Conservation (phyloP, 2,797 vertebrate genomes). For the Clarias platycephalus region DNA sequence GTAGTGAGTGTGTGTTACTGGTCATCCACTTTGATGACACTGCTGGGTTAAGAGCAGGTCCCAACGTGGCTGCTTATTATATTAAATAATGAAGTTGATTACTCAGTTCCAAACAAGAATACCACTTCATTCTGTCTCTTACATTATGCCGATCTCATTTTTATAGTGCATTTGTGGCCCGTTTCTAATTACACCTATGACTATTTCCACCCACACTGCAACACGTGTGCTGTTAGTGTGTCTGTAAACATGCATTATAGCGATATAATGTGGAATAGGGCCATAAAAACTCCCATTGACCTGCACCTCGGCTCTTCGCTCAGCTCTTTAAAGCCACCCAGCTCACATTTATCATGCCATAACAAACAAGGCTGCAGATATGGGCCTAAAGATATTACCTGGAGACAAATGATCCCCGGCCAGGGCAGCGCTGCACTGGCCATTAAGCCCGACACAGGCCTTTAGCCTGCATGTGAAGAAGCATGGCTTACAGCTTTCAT, state of each 20-base stretch:
- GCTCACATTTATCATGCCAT: constrained; percentile 85
- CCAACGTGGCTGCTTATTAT: not conserved
- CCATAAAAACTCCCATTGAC: constrained; percentile 38
- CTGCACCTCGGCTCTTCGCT: constrained; percentile 64
- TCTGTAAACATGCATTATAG: constrained; percentile 47
- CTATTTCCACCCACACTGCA: constrained; percentile 22
- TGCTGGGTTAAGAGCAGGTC: not conserved
- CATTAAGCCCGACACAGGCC: constrained; percentile 85
- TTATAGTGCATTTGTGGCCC: constrained; percentile 8
- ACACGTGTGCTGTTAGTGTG: constrained; percentile 8
- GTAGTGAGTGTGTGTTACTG: not conserved
- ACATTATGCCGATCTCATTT: not conserved
- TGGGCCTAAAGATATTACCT: constrained; percentile 89
- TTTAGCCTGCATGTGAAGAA: constrained; percentile 84
- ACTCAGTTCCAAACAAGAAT: constrained; percentile 1
- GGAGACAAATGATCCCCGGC: constrained; percentile 86
- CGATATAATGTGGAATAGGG: constrained; percentile 16
- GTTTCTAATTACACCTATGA: constrained; percentile 35
- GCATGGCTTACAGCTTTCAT: constrained; percentile 90
- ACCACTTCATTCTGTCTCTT: not conserved
- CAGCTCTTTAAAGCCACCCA: constrained; percentile 68
- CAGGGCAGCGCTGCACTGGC: constrained; percentile 77
- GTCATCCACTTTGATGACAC: not conserved
- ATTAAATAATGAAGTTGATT: constrained; percentile 9
- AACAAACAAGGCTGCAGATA: constrained; percentile 83